Conservation (phyloP, 37 sponge, comb jelly and placozoan genomes). For the Petrosia ficiformis region DNA sequence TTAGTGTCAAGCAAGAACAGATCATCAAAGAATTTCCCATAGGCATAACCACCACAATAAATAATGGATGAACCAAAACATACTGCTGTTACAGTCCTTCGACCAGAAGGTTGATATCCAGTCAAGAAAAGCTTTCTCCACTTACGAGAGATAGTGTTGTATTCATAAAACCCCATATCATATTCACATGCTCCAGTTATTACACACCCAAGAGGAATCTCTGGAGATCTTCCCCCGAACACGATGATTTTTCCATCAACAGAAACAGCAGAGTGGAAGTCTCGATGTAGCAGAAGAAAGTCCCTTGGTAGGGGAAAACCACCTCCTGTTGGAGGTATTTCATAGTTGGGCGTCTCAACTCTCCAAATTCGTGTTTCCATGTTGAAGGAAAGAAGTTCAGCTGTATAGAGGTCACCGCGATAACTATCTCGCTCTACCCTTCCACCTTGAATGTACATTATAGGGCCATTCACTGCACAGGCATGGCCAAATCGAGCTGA, state of each 20-base stretch:
- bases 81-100: no score
- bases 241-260: conserved; percentile 36
- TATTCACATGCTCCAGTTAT: no score
- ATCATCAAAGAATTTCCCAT: no score
- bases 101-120: no score
- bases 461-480: conserved; percentile 32
- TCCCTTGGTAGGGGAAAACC: conserved; percentile 6
- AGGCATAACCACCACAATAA: no score
- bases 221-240: conserved; percentile 69
- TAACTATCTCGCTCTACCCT: conserved; percentile 14
- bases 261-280: conserved; percentile 66
- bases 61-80: no score
- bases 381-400: conserved; percentile 42
- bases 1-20: no score
- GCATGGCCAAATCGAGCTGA: conserved; percentile 63
- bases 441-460: conserved; percentile 78
- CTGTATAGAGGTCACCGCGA: conserved; percentile 45
- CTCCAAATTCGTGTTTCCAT: conserved; percentile 48
- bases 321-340: neutral
- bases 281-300: conserved; percentile 39
- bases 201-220: no score
- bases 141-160: no score
- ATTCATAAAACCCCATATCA: no score
- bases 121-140: no score
- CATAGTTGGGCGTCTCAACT: neutral